Base-by-base conservation (phyloP, 2,888 invertebrate genomes). In the Palloptera scutellata region DNA sequence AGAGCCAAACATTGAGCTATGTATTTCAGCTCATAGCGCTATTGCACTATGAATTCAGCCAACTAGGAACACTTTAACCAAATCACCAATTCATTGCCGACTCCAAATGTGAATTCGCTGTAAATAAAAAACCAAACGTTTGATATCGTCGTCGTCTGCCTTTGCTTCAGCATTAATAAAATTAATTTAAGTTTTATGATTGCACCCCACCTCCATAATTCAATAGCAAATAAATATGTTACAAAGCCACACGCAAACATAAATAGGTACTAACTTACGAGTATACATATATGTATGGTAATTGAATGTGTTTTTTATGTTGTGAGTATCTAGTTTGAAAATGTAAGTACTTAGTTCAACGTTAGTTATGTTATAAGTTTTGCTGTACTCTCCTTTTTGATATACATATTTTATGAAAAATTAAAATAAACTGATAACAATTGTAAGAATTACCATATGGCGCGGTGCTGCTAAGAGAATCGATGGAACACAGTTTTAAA, bases 191-290 rank as follows among this genome's bases (percentile, higher is more conserved):
- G 57, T 57, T 58, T 30, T 17, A 52, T 51, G 51, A 19, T 57
- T 51, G 58, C 64, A 58, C 57, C 64, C 58, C 64, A 58, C 57
- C 58, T 51, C 51, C 51, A 64, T n/a, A 13, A 13, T 48, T 48
- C 13, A 30, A 30, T 30, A 30, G 6, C 30, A 30, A 30, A 30
- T 30, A 30, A 30, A 30, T 4, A 30, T 30, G 30, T 30, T 30
- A 30, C 3, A 30, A 30, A 30, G 30, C 2, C 30, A 30, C 2
- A 30, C 30, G 30, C 30, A 30, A 30, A 30, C 30, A 30, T 30
- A 30, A 30, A 30, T 4, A 30, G 30, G n/a, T n/a, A n/a, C n/a
- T 30, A 30, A 30, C 30, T 30, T 30, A 30, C 6, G 3, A 30
- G 6, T 30, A n/a, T n/a, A n/a, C n/a, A n/a, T n/a, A n/a, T n/a